These are phyloP conservation scores for Limnephilus lunatus DNA, from an alignment of 2,888 invertebrate genomes.

Conservation along the genomic window DNA sequence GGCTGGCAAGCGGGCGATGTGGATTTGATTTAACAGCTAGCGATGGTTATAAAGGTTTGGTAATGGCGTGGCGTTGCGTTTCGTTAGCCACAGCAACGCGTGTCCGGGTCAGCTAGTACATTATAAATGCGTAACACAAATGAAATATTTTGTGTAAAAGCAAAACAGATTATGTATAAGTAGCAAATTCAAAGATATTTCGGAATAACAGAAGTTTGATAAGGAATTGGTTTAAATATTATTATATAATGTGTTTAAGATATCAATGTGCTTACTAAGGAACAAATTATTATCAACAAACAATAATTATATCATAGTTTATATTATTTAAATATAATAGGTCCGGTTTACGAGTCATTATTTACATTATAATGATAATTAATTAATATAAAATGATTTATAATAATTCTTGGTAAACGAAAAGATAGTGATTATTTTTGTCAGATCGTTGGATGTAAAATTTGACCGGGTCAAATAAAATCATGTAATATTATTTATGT, in stretches of 20 bases:
- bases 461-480: neutral
- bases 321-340: neutral
- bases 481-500: neutral
- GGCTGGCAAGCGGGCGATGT: too few relatives aligned
- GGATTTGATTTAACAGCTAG: too few relatives aligned
- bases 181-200: too few relatives aligned
- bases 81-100: too few relatives aligned
- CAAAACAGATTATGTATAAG: too few relatives aligned
- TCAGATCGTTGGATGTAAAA: neutral
- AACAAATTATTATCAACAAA: neutral
- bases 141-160: too few relatives aligned
- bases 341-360: neutral
- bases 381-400: neutral
- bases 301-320: neutral
- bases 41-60: too few relatives aligned
- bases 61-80: too few relatives aligned
- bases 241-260: too few relatives aligned
- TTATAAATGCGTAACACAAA: too few relatives aligned
- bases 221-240: neutral
- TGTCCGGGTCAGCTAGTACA: too few relatives aligned
- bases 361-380: neutral
- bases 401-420: neutral
- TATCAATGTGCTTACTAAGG: neutral
- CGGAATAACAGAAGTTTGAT: too few relatives aligned
- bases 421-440: neutral